Base-by-base conservation (phyloP, 1,140 invertebrate species). In the Paramacrobiotus metropolitanus region DNA sequence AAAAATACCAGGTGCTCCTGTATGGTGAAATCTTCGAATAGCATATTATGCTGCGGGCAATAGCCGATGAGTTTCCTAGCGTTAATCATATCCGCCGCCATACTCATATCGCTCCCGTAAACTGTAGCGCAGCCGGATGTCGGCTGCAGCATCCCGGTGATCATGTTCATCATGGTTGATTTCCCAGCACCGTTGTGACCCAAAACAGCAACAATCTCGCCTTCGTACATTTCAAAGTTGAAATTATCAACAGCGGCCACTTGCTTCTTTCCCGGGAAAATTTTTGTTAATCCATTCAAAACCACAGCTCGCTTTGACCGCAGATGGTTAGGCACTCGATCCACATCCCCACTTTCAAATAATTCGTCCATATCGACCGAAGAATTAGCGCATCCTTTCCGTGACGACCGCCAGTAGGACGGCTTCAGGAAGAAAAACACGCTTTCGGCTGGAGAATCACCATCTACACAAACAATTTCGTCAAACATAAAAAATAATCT, bases 171-270 rank as follows among this genome's bases (percentile, higher is more conserved):
- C 1, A 87, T 71, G 0, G 85, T 87, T 1, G 85, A 85, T 72
- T 87, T 88, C 1, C 85, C 85, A 1, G 88, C 87, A 0, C 87
- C 87, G 70, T 91, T 91, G 68, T 89, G 87, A 0, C 87, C 88
- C 44, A 93, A 73, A 55, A 93, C 77, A 2, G 83, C 83, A 2
- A 87, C 90, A 63, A 93, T 86, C 71, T 87, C 83, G 4, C 80
- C 81, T 70, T 84, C 81, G 68, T 85, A 86, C 59, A 87, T 82
- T 62, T 82, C 81, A 15, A 86, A 71, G 44, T 64, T 65, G 64
- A 66, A 71, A 9, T 70, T 67, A 65, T 71, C 63, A 4, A 72
- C 71, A 62, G 70, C 71, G 62, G 62, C 67, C 3, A 67, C 62
- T 44, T 65, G 66, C 24, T 60, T 60, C 40, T 67, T 67, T 59